Evolutionary conservation across 53 echinoderm and acorn worm species (phyloP), one percentile per base, ranked within the genome.

Genomic region (Henricia sp.): DNA sequence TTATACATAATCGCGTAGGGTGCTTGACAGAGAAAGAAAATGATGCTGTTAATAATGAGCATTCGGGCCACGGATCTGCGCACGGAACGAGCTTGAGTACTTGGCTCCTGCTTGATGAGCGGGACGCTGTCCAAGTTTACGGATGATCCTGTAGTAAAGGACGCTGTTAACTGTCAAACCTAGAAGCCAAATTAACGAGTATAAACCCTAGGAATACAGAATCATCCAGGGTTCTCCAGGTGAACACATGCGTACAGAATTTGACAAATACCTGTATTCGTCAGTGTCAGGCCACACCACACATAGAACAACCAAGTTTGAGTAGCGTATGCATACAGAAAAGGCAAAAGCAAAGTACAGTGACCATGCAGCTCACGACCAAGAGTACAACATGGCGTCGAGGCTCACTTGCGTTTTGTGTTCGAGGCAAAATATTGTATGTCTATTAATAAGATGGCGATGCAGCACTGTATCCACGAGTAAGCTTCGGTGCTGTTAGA

Each of bases 341-440:
- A 60, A 6, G 3, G 62, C 10, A 3, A 60, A 14, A 29, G 12
- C 62, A 13, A 60, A 29, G 33, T 29, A 60, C 62, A 60, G 14
- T 32, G 17, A 1, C 62, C 62, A n/a, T n/a, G n/a, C n/a, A 60
- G 62, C 29, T 32, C 9, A 16, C 17, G 1, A 12, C 32, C 29
- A 32, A 3, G 1, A 60, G 17, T 4, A 13, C 62, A 14, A 23
- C 62, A 30, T 37, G 38, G 20, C 67, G 67, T 23, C 67, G 9
- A 5, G 19, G 67, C n/a, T 40, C 40, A 23, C 67, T 37, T 5
- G 23, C 40, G 4, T 67, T 37, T 39, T 40, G 88, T 26, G 33
- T 88, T 88, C 27, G 92, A 88, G 46, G 88, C 72, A 71, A 92
- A 92, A 28, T 67, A 37, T 2, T 21, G n/a, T 20, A 67, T 40